Evolutionary conservation across 2,888 invertebrate species (phyloP).

Genomic region (Sarcophaga caerulescens): DNA sequence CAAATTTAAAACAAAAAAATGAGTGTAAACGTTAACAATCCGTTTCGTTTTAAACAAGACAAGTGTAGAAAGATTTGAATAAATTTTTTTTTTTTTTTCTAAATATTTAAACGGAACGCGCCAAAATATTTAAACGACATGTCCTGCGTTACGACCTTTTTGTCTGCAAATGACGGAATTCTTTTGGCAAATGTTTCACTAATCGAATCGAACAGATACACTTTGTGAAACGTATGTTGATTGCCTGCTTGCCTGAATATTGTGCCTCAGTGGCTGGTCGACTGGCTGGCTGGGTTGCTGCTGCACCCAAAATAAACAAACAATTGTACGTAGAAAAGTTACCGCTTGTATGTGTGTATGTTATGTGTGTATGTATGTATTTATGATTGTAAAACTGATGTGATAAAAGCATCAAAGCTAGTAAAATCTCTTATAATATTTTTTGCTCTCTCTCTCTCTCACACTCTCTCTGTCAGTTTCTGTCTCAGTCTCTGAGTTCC

Average conservation of each 20-base stretch:
- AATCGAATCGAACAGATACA: slow-evolving; percentile 50
- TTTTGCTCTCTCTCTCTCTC: slow-evolving; percentile 77
- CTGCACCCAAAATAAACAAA: slow-evolving; percentile 59
- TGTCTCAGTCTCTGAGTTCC: slow-evolving; percentile 73
- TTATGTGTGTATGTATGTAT: slow-evolving; percentile 31
- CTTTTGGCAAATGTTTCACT: slow-evolving; percentile 79
- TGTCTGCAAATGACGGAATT: slow-evolving; percentile 80
- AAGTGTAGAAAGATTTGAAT: neutral
- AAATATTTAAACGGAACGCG: slow-evolving; percentile 56
- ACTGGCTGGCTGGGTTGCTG: slow-evolving; percentile 32
- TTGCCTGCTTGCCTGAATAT: slow-evolving; percentile 22
- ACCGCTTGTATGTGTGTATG: neutral
- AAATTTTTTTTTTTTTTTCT: neutral
- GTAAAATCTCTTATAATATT: slow-evolving; percentile 75
- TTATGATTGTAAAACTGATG: slow-evolving; percentile 23
- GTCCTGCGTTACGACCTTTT: slow-evolving; percentile 58
- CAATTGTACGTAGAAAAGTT: slow-evolving; percentile 1
- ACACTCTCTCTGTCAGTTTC: slow-evolving; percentile 76
- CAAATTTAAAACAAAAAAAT: neutral
- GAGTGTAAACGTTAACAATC: neutral
- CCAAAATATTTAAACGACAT: slow-evolving; percentile 55
- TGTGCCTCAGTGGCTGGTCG: slow-evolving; percentile 8
- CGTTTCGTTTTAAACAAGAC: neutral
- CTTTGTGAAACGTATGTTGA: slow-evolving; percentile 38
- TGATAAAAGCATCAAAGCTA: slow-evolving; percentile 61